Evolutionary conservation across 2,797 vertebrate species (phyloP).

Genomic region (Acrossocheilus wenchowensis): DNA sequence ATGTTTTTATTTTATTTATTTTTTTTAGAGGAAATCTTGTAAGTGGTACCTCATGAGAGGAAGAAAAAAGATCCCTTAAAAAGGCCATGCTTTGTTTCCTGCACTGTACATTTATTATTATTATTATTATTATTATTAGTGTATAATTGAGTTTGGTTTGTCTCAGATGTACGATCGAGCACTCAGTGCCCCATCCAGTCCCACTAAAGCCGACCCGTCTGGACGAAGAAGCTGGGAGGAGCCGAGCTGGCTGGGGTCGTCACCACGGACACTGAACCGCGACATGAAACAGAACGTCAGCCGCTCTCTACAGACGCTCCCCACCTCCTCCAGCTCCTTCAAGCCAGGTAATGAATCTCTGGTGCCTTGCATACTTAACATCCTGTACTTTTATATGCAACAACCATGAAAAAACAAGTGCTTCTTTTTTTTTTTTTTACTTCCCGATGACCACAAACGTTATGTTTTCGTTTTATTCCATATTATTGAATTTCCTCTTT

Average conservation of each 20-base stretch:
- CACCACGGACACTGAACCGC: conserved; percentile 85
- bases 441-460: neutral
- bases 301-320: conserved; percentile 92
- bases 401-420: neutral
- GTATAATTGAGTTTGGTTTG: neutral
- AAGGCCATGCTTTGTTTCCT: neutral
- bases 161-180: conserved; percentile 95
- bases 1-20: neutral
- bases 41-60: neutral
- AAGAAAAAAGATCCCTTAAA: neutral
- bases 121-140: too few relatives aligned
- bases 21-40: neutral
- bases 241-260: conserved; percentile 94
- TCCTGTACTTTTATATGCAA: neutral
- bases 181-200: conserved; percentile 94
- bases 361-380: neutral
- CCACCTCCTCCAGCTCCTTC: conserved; percentile 79
- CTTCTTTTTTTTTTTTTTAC: neutral
- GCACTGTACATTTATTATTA: neutral
- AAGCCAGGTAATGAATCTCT: conserved; percentile 68
- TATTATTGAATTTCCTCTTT: neutral
- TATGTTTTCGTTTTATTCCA: neutral
- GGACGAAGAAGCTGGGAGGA: conserved; percentile 97
- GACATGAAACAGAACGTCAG: conserved; percentile 93
- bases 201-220: conserved; percentile 86